Base-by-base conservation (phyloP, 1,140 invertebrate genomes). In the Pogonus chalceus region DNA sequence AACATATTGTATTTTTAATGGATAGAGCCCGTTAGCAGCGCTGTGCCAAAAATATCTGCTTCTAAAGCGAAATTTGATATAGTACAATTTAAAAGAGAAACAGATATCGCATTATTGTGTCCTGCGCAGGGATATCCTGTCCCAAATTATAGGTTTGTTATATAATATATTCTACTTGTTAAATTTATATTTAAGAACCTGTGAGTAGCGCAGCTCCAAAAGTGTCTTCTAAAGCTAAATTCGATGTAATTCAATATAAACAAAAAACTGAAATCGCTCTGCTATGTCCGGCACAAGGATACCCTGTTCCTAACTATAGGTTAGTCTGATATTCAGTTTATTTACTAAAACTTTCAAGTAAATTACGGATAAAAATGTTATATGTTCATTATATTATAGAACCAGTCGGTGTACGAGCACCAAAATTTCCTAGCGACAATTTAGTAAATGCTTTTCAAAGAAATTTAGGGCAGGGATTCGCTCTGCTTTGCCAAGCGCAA, bases 161-260 rank as follows among this genome's bases (percentile, higher is more conserved):
- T 54, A 47, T 4, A 54, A 69, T 58, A 51, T 71, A 69, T 62
- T 71, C 20, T 54, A 2, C 31, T 58, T 56, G 20, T 23, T 51
- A 52, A 26, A 46, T 23, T 46, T 10, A 16, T 46, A 2, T 46
- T 18, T 1, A 52, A 85, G 84, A 86, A 68, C 83, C 84, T 35
- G 75, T 85, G 66, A 82, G 82, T 65, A 84, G 77, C 62, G 81
- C 81, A 65, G 76, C 81, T 59, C 83, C 83, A 52, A 85, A 84
- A 74, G 78, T 86, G 2, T 72, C 56, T 35, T 64, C 62, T 46
- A 64, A 63, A 52, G 60, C 58, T 43, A 69, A 66, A 49, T 65
- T 63, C 50, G 65, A 68, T 39, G 63, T 68, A 2, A 56, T 66
- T 47, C 58, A 65, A 16, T 63, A 63, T 46, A 55, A 31, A 20